Evolutionary conservation across 2,113 vertebrate species (phyloP).

Genomic region (Camelus bactrianus): DNA sequence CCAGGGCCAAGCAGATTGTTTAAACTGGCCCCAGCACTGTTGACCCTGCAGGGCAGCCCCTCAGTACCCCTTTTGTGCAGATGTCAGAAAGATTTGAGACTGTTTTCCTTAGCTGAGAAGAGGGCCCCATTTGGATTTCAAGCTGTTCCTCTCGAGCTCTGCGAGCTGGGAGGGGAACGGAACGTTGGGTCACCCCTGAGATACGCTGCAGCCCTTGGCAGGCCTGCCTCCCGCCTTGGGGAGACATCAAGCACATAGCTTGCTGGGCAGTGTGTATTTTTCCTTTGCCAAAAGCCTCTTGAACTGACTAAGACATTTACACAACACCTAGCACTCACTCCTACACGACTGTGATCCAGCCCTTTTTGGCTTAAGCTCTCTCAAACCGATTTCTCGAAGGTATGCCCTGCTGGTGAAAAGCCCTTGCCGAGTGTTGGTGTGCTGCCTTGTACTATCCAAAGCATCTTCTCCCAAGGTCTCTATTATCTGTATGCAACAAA

Average conservation of each 20-base stretch:
- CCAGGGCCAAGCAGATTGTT: constrained; percentile 81
- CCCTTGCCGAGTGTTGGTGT: neutral
- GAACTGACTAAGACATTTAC: constrained; percentile 61
- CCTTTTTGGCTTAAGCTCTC: neutral
- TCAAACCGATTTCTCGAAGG: neutral
- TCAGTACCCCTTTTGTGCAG: constrained; percentile 85
- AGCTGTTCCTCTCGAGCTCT: constrained; percentile 78
- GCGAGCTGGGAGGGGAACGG: neutral
- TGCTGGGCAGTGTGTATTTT: constrained; percentile 63
- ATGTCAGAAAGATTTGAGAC: constrained; percentile 87
- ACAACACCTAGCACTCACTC: constrained; percentile 54
- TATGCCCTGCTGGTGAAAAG: neutral
- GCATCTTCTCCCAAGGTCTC: neutral
- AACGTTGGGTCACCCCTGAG: constrained; percentile 51
- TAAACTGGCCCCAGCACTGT: constrained; percentile 83
- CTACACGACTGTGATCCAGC: constrained; percentile 2
- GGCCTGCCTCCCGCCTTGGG: constrained; percentile 25
- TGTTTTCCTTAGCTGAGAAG: constrained; percentile 86
- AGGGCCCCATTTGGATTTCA: constrained; percentile 83
- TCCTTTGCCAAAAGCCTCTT: constrained; percentile 69
- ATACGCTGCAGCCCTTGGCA: constrained; percentile 32
- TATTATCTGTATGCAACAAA: neutral
- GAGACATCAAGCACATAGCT: constrained; percentile 56
- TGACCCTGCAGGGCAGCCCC: constrained; percentile 85
- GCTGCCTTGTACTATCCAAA: neutral